Conservation (phyloP, 92 coral and sea anemone genomes). For the Porites rus region DNA sequence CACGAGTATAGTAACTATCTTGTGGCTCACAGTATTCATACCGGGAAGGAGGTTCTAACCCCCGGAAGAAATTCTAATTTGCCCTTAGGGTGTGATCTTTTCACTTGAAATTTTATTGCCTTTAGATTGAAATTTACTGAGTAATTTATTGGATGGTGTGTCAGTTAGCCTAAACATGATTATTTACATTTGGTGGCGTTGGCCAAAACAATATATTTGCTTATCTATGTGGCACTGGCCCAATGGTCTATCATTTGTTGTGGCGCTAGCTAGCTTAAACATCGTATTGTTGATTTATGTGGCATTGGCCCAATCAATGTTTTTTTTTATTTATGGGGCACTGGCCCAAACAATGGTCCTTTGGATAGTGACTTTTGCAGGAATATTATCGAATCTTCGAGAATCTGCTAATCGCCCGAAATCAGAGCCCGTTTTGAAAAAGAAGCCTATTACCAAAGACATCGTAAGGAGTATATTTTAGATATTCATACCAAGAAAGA, state of each 20-base stretch:
- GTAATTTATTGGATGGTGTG: neutral
- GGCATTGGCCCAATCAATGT: neutral
- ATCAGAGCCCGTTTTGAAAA: too few relatives aligned
- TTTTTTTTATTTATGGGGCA: too few relatives aligned
- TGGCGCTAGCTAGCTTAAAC: neutral
- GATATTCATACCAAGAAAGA: too few relatives aligned
- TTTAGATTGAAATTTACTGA: neutral
- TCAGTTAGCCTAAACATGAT: neutral
- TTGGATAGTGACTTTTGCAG: too few relatives aligned
- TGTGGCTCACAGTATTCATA: conserved; percentile 17
- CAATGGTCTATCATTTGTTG: neutral
- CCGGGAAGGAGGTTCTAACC: neutral
- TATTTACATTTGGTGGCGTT: conserved; percentile 25
- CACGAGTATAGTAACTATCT: neutral
- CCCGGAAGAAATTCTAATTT: too few relatives aligned
- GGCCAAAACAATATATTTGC: neutral
- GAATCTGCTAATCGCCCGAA: too few relatives aligned
- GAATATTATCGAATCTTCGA: too few relatives aligned
- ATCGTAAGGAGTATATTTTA: too few relatives aligned
- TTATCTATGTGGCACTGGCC: conserved; percentile 1
- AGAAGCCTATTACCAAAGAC: too few relatives aligned
- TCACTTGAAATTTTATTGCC: neutral
- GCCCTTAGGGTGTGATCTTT: too few relatives aligned
- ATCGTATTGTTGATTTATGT: too few relatives aligned
- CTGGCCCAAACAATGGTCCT: too few relatives aligned